phyloP scores from a whole-genome alignment of 2,113 vertebrate species.

The Aldabrachelys gigantea region DNA sequence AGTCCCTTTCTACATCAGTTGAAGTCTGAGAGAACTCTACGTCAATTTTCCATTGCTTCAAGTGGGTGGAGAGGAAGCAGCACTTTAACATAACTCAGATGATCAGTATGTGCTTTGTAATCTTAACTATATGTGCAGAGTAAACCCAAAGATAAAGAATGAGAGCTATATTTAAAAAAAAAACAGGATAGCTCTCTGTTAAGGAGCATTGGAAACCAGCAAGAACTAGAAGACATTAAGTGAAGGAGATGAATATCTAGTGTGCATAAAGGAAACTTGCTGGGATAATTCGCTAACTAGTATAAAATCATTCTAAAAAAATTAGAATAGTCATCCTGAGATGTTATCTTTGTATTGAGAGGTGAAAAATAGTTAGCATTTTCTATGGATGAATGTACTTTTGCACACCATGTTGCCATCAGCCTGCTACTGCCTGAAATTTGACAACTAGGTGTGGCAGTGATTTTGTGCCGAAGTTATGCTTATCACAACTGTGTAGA shows the following conservation, averaged over 20 bases:
- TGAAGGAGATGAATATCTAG: neutral
- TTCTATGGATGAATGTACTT: neutral
- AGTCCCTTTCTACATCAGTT: neutral
- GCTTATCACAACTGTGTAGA: neutral
- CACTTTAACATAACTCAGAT: neutral
- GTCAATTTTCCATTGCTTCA: no score
- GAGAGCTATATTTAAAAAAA: neutral
- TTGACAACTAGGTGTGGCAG: neutral
- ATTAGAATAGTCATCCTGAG: neutral
- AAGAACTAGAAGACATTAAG: neutral
- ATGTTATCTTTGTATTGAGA: neutral
- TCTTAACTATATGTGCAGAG: neutral
- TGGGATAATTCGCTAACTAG: neutral
- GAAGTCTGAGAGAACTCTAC: neutral
- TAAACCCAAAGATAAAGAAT: neutral
- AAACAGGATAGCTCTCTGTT: neutral
- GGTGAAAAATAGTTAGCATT: neutral
- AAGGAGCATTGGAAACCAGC: neutral
- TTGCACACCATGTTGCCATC: neutral
- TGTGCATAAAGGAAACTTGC: neutral
- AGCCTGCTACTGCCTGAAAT: neutral
- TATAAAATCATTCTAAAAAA: neutral
- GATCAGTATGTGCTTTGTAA: neutral
- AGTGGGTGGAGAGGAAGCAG: neutral
- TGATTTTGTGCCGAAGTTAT: neutral